Evolutionary conservation across 2,113 vertebrate species (phyloP).

Genomic region (Poeciliopsis occidentalis): DNA sequence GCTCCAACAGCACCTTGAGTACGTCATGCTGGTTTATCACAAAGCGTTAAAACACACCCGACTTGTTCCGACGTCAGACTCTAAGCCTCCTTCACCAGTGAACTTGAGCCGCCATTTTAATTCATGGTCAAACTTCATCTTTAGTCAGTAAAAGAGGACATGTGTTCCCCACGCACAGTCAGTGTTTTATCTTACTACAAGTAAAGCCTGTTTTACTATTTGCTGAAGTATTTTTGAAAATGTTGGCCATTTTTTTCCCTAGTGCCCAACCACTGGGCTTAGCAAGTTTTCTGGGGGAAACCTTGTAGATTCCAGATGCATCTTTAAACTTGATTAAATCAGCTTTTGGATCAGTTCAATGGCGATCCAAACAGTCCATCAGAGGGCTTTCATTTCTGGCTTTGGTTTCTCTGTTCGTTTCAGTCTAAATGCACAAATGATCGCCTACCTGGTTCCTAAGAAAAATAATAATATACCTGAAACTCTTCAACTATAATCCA

Average conservation of each 20-base stretch:
- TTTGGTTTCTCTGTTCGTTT: neutral
- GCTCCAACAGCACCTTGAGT: neutral
- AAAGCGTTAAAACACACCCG: neutral
- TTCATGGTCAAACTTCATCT: neutral
- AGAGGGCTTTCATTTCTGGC: neutral
- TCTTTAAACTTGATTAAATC: neutral
- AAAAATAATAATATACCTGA: neutral
- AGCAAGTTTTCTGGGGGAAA: no score
- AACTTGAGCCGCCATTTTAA: neutral
- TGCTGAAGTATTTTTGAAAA: no score
- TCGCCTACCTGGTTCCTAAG: neutral
- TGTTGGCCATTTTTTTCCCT: no score
- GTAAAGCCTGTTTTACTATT: no score
- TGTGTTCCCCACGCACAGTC: no score
- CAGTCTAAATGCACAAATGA: neutral
- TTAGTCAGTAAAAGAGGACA: neutral
- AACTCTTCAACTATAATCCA: neutral
- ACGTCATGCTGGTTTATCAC: neutral
- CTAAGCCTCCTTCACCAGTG: neutral
- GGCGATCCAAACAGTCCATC: neutral
- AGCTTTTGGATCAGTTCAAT: neutral
- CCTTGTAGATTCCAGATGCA: no score
- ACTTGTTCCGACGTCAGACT: neutral
- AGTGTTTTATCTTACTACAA: no score
- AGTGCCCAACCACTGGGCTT: no score